Evolutionary conservation across 2,797 vertebrate genomes (phyloP).

Genomic region (Manis pentadactyla): DNA sequence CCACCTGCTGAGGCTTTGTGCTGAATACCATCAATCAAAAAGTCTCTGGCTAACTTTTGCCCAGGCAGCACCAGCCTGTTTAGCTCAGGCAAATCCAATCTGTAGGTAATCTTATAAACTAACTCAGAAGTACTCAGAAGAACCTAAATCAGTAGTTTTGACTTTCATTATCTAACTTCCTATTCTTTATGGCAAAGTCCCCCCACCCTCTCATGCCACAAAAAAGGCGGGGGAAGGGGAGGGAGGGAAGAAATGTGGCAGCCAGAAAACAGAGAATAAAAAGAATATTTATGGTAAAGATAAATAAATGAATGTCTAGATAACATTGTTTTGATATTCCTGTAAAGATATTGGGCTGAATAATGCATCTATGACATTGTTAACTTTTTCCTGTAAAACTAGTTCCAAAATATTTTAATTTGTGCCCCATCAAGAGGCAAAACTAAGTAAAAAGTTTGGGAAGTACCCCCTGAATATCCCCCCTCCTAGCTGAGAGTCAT

Average conservation of each 20-base stretch:
- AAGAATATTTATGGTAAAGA: neutral
- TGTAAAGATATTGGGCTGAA: neutral
- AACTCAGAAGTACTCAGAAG: neutral
- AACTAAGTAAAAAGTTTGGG: neutral
- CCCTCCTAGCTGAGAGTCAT: neutral
- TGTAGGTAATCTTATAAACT: neutral
- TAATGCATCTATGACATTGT: neutral
- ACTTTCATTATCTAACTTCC: slow-evolving; percentile 1
- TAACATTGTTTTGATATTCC: neutral
- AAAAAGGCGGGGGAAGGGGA: neutral
- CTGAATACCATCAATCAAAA: neutral
- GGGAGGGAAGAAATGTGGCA: neutral
- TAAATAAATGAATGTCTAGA: neutral
- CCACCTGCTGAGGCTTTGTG: neutral
- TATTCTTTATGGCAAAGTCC: neutral
- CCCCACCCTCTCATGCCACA: neutral
- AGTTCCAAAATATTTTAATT: neutral
- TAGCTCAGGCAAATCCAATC: neutral
- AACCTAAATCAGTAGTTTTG: neutral
- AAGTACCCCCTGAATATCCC: neutral
- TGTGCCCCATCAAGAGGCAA: neutral
- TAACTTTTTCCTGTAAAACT: neutral
- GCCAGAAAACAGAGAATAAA: neutral
- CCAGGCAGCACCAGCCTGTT: neutral
- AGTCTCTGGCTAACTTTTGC: neutral